Evolutionary conservation across 2,797 vertebrate genomes (phyloP), one percentile per base, ranked within the genome.

Genomic region (Chaetophractus vellerosus): DNA sequence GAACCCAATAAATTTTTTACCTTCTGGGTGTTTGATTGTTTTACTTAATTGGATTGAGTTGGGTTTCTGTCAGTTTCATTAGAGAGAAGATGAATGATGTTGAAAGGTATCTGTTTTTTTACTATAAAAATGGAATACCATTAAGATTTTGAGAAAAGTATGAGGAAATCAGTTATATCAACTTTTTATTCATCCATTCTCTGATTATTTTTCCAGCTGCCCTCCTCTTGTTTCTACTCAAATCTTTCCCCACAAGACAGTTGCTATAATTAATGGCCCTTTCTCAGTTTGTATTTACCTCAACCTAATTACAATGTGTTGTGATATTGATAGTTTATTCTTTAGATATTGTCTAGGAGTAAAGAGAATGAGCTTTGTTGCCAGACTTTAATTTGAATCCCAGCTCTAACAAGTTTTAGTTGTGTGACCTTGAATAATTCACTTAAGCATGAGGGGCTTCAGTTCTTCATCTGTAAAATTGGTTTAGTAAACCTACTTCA

Each of bases 81-180:
- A 15, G 2, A 61, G 59, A 81, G 23, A 92, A 36, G 74, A 38
- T 66, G 3, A 19, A 69, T 45, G 14, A 74, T 93, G 5, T 75
- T 92, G n/a, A 87, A 96, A 80, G 23, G 16, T 6, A 57, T 86
- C 21, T 84, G 14, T 31, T 26, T 89, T 94, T 96, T 71, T 57
- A 83, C 33, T 50, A 2, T 72, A 61, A 50, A 80, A 76, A 90
- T n/a, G 57, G 36, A 90, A 94, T 59, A 90, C 15, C 41, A 38
- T 4, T 48, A 57, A 45, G 15, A 79, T 88, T 88, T 84, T 64
- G 55, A 87, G 28, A 74, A 72, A 93, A 28, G 14, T 33, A 41
- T 28, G 50, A 61, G 33, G 23, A 55, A 71, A 59, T 61, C 52
- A 68, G 50, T 86, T 95, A 41, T 11, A 55, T 81, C 33, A 33